These are phyloP conservation scores for Littorina saxatilis DNA, from an alignment of 1,140 invertebrate genomes.

Conservation along the genomic window DNA sequence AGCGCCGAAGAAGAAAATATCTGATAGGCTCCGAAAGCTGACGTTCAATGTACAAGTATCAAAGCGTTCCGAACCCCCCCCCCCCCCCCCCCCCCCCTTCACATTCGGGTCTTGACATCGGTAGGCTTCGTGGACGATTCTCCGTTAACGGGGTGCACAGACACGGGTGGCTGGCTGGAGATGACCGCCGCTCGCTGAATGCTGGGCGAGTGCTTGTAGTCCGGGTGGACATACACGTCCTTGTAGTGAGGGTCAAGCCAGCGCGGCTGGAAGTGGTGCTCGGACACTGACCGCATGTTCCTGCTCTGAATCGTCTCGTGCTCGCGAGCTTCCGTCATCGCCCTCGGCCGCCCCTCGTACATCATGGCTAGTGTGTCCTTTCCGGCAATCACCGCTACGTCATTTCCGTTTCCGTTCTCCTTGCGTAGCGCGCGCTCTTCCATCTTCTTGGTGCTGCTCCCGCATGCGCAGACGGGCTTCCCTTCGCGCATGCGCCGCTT, in stretches of 20 bases:
- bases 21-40: not conserved
- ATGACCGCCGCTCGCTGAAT: not conserved
- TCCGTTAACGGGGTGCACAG: not conserved
- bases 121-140: not conserved
- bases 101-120: not conserved
- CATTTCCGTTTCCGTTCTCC: constrained; percentile 33
- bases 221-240: constrained; percentile 10
- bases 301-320: constrained; percentile 20
- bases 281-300: not conserved
- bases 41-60: not conserved
- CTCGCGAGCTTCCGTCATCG: not conserved
- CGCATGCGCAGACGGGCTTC: constrained; percentile 31
- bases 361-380: not conserved
- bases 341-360: not conserved
- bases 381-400: constrained; percentile 12
- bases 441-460: constrained; percentile 25
- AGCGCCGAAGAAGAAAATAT: not conserved
- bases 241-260: constrained; percentile 26
- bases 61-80: not conserved
- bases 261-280: constrained; percentile 24
- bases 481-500: constrained; percentile 21
- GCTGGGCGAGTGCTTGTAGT: not conserved
- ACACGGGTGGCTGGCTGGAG: too few relatives aligned
- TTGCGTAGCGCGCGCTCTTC: not conserved
- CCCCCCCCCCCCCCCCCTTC: not conserved